Base-by-base conservation (phyloP, 2,797 vertebrate species). In the Myioborus melanocephalus region DNA sequence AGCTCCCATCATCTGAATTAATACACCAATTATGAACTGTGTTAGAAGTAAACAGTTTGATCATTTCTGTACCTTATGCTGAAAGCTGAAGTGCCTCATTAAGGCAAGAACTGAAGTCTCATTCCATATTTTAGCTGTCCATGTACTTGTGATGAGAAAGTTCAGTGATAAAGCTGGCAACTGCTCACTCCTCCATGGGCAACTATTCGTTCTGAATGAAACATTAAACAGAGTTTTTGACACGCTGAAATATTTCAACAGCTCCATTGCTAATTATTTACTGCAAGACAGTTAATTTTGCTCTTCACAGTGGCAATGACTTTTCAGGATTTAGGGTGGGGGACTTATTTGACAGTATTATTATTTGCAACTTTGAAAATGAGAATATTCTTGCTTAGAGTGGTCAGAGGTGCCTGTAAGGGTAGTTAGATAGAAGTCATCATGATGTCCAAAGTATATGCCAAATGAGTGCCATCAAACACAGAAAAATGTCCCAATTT, bases 21-120 rank as follows among this genome's bases (percentile, higher is more conserved):
- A 95, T 95, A 93, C 56, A 43, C 81, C 83, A 68, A 93, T 96
- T 97, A 94, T 76, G 88, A 91, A 90, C 82, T 49, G 7, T 68
- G 59, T 79, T 93, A 83, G 53, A 83, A 96, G 92, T 94, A 96
- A 96, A 94, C 95, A 93, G 39, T 88, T 94, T 95, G 60, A 96
- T 96, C 91, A 88, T 96, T 89, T 82, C 68, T 78, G 13, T 91
- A 79, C 92, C 88, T 95, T 97, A 69, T 17, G 16, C 55, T 89
- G 61, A 49, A 93, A 95, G 93, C 95, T 89, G 84, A 72, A 95
- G 35, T 71, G 73, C 92, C 90, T 86, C 84, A 37, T 92, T 92
- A 97, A 95, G 93, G 63, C 65, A 84, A 81, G 96, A 97, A 91
- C 85, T 90, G 89, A 95, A 81, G 68, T 83, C 69, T 95, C 63